Evolutionary conservation across 2,113 vertebrate genomes (phyloP), one percentile per base, ranked within the genome.

Genomic region (Austrofundulus limnaeus): DNA sequence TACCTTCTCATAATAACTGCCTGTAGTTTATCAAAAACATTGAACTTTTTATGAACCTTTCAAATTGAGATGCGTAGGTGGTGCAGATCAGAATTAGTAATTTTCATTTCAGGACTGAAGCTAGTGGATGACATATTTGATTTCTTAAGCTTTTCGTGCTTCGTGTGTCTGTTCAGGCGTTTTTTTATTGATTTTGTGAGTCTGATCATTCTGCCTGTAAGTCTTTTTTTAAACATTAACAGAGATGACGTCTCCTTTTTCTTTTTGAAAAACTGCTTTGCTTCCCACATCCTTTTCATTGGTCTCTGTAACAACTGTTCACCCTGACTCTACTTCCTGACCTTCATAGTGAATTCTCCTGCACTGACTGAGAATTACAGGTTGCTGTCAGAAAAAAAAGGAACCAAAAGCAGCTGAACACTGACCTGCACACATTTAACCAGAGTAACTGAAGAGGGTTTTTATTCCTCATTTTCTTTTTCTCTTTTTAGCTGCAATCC

Each of bases 241-340:
- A 68, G 47, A 39, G 20, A 42, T 6, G 53, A 57, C n/a, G 58
- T 73, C 51, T 65, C 53, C 59, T 66, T 72, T 55, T 10, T 15
- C 7, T 39, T 23, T 14, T 9, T 12, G 12, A 34, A 7, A 10
- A 3, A 38, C 1, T 13, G 14, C 15, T 23, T 38, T 46, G 14
- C 11, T 12, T 51, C 56, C 56, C 58, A 55, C 39, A 24, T 61
- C 31, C 38, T 49, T 77, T 77, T 80, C 79, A 63, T 72, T 66
- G 67, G 50, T 67, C 57, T 83, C 56, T 55, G 70, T 80, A 79
- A 72, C 78, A 81, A 79, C 62, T 71, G 61, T 51, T 77, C 53
- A 47, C 50, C 38, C 54, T 61, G 71, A 65, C 59, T 78, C 60
- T 66, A 60, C 66, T 65, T 53, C 41, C 71, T 77, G 78, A 83